Percentiles rank a stretch among this genome's conserved stretches.
phyloP scores from a whole-genome alignment of 1,140 invertebrate genomes.

The Drosophila takahashii region DNA sequence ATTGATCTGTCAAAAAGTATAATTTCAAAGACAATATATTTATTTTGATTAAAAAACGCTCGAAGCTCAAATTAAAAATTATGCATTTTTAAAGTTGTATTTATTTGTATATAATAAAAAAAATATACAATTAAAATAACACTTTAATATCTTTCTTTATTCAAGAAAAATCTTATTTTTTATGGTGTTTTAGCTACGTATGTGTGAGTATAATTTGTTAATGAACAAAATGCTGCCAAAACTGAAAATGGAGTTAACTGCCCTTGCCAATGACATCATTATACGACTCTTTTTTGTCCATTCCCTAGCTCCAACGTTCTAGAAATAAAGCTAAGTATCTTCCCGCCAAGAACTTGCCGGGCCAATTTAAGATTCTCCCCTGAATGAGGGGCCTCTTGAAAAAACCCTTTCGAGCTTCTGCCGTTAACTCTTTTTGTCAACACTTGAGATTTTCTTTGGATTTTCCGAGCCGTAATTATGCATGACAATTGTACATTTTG shows the following conservation, averaged over 20 bases:
- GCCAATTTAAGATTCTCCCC: conserved; percentile 9
- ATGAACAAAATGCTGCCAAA: conserved; percentile 14
- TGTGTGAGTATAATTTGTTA: too few species aligned
- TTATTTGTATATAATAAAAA: too few species aligned
- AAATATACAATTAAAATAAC: too few species aligned
- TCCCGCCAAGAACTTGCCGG: conserved; percentile 26
- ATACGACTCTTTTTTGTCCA: conserved; percentile 7
- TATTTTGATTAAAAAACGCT: too few species aligned
- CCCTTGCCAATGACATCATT: conserved; percentile 49
- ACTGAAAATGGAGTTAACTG: conserved; percentile 24
- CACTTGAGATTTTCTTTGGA: conserved; percentile 55
- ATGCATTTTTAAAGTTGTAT: too few species aligned
- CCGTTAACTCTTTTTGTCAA: conserved; percentile 54
- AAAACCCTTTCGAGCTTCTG: conserved; percentile 17
- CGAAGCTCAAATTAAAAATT: too few species aligned
- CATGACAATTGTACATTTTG: conserved; percentile 68
- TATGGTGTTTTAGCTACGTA: too few species aligned
- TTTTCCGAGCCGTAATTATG: conserved; percentile 71
- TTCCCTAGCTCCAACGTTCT: conserved; percentile 32
- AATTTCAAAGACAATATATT: too few species aligned
- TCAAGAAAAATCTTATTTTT: too few species aligned
- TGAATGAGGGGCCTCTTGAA: background rate
- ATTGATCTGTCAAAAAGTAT: too few species aligned
- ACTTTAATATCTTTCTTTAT: too few species aligned
- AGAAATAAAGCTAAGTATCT: conserved; percentile 7